phyloP scores from a whole-genome alignment of 2,888 invertebrate genomes.

The Lepidochrysops patricia region DNA sequence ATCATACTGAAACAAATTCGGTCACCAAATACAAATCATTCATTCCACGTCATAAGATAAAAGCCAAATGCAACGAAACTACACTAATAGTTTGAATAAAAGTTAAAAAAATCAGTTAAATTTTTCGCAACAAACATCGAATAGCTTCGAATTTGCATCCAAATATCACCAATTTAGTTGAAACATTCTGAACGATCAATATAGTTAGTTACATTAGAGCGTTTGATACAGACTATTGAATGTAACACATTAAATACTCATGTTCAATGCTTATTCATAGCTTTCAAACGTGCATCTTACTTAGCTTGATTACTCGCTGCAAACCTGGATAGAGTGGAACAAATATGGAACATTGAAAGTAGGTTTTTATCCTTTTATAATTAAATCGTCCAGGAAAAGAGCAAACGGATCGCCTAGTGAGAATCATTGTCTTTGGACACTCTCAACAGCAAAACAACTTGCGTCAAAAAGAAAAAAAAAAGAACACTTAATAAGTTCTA shows the following conservation, averaged over 20 bases:
- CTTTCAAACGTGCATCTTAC: slow-evolving; percentile 7
- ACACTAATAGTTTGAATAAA: not conserved
- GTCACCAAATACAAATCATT: no score
- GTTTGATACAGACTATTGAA: slow-evolving; percentile 11
- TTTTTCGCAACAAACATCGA: not conserved
- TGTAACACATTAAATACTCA: slow-evolving; percentile 2
- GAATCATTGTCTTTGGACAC: no score
- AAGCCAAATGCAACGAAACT: not conserved
- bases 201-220: not conserved
- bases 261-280: slow-evolving; percentile 4
- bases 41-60: no score
- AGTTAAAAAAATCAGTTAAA: not conserved
- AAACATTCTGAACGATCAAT: not conserved
- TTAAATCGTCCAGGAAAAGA: no score
- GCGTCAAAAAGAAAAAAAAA: no score
- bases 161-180: not conserved
- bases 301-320: not conserved
- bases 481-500: no score
- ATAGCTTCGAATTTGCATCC: not conserved
- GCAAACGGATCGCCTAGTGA: no score
- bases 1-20: no score
- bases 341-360: not conserved
- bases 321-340: not conserved
- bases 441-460: no score
- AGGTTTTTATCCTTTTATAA: not conserved